Base-by-base conservation (phyloP, 2,113 vertebrate genomes). In the Micromys minutus region DNA sequence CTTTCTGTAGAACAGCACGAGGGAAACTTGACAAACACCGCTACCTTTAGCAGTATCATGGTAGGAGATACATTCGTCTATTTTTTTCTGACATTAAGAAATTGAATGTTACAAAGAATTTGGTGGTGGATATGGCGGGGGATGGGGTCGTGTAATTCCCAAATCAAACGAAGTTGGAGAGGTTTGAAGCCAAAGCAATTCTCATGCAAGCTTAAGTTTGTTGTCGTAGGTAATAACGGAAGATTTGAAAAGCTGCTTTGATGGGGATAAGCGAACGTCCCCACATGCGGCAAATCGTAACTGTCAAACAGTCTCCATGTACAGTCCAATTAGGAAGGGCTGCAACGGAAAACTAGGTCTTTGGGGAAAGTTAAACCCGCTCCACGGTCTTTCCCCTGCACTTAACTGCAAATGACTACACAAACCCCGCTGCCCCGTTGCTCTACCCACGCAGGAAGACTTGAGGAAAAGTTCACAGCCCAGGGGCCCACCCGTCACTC, bases 11-110 rank as follows among this genome's bases (percentile, higher is more conserved):
- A 72, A 26, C n/a, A 67, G 24, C 31, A 71, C 85, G 22, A 83
- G 65, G 55, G 94, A 92, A 55, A 63, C 31, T 21, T n/a, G 19
- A 77, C 7, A 26, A 47, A 63, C n/a, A n/a, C n/a, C n/a, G n/a
- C n/a, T n/a, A 94, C 31, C 42, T 57, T 87, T 74, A 90, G 31
- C 88, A 95, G 12, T 81, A 79, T 61, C 45, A 87, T 74, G 72
- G 59, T 36, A 63, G 52, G 59, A 90, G n/a, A 84, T 50, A n/a
- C 2, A 83, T 63, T 65, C 74, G 15, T 42, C 26, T 92, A 50
- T 63, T 22, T 67, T 85, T 87, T 42, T 71, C 57, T 87, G 21
- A 57, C 67, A 87, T 61, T 95, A 55, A 83, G 75, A 21, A 94
- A 71, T 9, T 39, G 79, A 42, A 52, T 52, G 50, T 22, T 21